Evolutionary conservation across 64 coral and sea anemone genomes (phyloP).

Genomic region (Stylophora pistillata): DNA sequence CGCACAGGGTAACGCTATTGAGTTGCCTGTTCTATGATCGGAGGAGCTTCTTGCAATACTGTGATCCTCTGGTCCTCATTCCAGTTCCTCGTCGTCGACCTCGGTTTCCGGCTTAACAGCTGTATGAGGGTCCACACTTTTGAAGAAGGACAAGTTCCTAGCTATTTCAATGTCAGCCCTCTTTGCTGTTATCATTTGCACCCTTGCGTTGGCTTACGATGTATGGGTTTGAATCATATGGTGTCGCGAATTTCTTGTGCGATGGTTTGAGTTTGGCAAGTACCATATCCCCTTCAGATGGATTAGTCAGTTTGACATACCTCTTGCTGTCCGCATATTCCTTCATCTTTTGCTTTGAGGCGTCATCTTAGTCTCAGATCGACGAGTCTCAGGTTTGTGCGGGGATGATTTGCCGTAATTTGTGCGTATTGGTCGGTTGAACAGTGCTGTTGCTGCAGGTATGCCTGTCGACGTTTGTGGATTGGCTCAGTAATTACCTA

Average conservation of each 20-base stretch:
- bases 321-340: background rate
- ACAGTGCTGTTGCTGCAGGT: too few relatives aligned
- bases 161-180: constrained; percentile 44
- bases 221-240: constrained; percentile 71
- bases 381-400: too few relatives aligned
- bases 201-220: constrained; percentile 49
- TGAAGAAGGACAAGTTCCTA: constrained; percentile 36
- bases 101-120: too few relatives aligned
- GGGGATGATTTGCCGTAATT: background rate
- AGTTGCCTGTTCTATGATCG: constrained; percentile 24
- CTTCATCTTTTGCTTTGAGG: too few relatives aligned
- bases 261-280: constrained; percentile 52
- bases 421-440: too few relatives aligned
- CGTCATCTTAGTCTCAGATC: too few relatives aligned
- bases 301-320: constrained; percentile 53
- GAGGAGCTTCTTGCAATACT: background rate
- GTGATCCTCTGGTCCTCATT: constrained; percentile 13
- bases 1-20: constrained; percentile 29
- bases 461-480: too few relatives aligned
- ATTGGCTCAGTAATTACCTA: too few relatives aligned
- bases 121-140: too few relatives aligned
- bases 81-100: background rate
- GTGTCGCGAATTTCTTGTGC: constrained; percentile 45
- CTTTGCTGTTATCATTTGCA: background rate
- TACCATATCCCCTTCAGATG: constrained; percentile 56